Evolutionary conservation across 2,888 invertebrate genomes (phyloP).

Genomic region (Subacronicta megacephala): DNA sequence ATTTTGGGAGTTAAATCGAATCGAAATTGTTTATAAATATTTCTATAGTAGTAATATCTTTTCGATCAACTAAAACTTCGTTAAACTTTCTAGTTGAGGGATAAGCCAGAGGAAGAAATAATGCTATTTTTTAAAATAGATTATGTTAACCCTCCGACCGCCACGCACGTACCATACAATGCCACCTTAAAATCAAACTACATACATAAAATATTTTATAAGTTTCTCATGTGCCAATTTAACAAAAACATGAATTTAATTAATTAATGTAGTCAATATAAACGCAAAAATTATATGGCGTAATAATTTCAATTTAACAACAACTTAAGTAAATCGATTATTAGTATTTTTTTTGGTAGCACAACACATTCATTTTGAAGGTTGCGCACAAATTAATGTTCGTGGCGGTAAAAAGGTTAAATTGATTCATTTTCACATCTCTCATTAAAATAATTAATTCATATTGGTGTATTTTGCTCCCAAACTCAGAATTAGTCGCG

Average conservation of each 20-base stretch:
- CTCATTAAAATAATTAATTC: constrained; percentile 5
- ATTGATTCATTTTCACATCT: background rate
- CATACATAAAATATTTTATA: too few species aligned
- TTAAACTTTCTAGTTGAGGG: constrained; percentile 47
- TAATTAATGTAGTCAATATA: too few species aligned
- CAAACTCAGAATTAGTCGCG: constrained; percentile 54
- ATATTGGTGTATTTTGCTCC: constrained; percentile 32
- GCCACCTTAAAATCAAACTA: constrained; percentile 26
- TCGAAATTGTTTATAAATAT: too few species aligned
- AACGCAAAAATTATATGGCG: too few species aligned
- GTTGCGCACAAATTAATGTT: constrained; percentile 15
- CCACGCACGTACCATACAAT: constrained; percentile 48
- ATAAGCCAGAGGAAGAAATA: constrained; percentile 30
- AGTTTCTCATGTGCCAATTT: too few species aligned
- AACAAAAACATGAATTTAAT: background rate
- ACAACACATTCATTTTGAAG: background rate
- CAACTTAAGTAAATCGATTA: too few species aligned
- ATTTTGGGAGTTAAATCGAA: constrained; percentile 51
- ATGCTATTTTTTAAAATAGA: constrained; percentile 37
- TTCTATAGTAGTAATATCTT: too few species aligned
- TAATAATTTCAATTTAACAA: too few species aligned
- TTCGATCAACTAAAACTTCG: constrained; percentile 43
- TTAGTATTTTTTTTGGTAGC: too few species aligned
- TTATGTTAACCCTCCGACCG: constrained; percentile 41
- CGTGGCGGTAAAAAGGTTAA: constrained; percentile 42